A percentile compares a stretch with the other conserved stretches of the same genome.
These are phyloP conservation scores for Umimayanthus chanpuru DNA, from an alignment of 92 coral and sea anemone genomes.

Conservation along the genomic window DNA sequence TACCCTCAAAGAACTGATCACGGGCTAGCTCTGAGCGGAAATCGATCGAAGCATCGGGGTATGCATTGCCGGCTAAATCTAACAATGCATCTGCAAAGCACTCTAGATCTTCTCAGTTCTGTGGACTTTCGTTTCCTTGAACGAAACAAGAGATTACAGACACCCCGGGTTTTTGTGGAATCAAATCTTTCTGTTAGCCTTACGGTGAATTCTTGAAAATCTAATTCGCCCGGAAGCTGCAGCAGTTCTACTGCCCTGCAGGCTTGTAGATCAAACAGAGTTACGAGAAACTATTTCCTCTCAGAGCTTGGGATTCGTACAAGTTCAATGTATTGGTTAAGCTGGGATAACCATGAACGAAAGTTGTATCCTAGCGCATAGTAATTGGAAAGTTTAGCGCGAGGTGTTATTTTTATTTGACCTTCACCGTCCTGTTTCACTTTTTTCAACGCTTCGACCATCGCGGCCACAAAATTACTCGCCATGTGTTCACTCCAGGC, in stretches of 20 bases:
- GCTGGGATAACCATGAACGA: not conserved
- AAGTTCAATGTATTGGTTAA: not conserved
- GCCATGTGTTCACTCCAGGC: too few species aligned
- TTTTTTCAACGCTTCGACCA: too few species aligned
- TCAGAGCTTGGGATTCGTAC: not conserved
- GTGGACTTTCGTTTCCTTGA: conserved; percentile 17
- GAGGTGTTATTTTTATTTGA: conserved; percentile 24
- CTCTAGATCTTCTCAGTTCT: not conserved
- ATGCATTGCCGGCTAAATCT: conserved; percentile 10
- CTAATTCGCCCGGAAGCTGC: conserved; percentile 1
- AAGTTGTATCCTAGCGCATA: conserved; percentile 9
- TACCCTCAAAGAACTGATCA: not conserved
- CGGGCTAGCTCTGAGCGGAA: conserved; percentile 18
- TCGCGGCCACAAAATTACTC: too few species aligned
- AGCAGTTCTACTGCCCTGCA: conserved; percentile 34
- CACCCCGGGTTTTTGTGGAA: conserved; percentile 22
- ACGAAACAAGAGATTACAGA: conserved; percentile 29
- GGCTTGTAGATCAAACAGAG: conserved; percentile 22
- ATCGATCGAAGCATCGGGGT: conserved; percentile 20
- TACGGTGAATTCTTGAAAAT: conserved; percentile 15
- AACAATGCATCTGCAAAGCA: not conserved
- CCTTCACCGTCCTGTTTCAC: not conserved
- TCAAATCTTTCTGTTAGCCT: conserved; percentile 23
- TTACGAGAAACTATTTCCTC: conserved; percentile 15
- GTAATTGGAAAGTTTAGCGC: not conserved